phyloP scores from a whole-genome alignment of 2,888 invertebrate genomes.

The Agriopis marginaria region DNA sequence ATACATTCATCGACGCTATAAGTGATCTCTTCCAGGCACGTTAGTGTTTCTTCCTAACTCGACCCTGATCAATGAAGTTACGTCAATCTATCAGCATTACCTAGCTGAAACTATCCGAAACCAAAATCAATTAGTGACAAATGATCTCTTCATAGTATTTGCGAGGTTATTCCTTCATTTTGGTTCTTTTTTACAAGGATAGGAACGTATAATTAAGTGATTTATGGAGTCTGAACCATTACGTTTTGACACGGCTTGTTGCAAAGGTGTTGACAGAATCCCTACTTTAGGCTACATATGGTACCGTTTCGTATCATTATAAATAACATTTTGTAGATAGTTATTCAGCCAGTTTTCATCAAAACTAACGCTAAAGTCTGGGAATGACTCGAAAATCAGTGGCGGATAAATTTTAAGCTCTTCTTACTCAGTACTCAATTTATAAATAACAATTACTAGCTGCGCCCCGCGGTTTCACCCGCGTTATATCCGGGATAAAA shows the following conservation, averaged over 20 bases:
- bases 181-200: slow-evolving; percentile 33
- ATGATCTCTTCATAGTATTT: slow-evolving; percentile 64
- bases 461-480: too few species aligned
- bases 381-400: too few species aligned
- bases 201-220: slow-evolving; percentile 76
- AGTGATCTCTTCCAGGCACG: background rate
- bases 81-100: slow-evolving; percentile 27
- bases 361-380: too few species aligned
- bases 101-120: slow-evolving; percentile 35
- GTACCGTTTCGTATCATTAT: slow-evolving; percentile 47
- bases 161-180: slow-evolving; percentile 66
- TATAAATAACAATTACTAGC: too few species aligned
- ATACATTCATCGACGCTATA: too few species aligned
- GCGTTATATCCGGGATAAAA: too few species aligned
- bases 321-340: background rate
- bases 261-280: slow-evolving; percentile 73
- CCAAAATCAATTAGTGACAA: slow-evolving; percentile 62
- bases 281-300: slow-evolving; percentile 61
- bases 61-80: slow-evolving; percentile 9
- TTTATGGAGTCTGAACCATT: slow-evolving; percentile 78
- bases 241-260: slow-evolving; percentile 75
- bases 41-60: too few species aligned
- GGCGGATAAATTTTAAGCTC: too few species aligned
- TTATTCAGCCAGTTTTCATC: background rate
- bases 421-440: too few species aligned